A percentile compares a stretch with the other conserved stretches of the same genome.
These are phyloP conservation scores for Dryococelus australis DNA, from an alignment of 2,888 invertebrate genomes.

Conservation along the genomic window DNA sequence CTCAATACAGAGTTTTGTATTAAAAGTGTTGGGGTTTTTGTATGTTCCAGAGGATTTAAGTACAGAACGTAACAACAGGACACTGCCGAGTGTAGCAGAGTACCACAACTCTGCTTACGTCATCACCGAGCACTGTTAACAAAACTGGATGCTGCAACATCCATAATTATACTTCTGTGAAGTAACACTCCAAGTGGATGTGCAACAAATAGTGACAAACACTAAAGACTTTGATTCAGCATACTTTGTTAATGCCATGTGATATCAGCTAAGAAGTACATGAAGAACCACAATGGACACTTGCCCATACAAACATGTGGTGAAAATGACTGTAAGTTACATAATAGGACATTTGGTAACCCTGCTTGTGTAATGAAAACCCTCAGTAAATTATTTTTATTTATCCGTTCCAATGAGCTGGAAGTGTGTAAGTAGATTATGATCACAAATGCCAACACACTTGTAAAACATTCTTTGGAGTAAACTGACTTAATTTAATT, in stretches of 20 bases:
- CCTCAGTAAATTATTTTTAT: no score
- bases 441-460: no score
- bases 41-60: background rate
- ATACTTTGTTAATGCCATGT: background rate
- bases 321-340: no score
- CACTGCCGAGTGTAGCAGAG: background rate
- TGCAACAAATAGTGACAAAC: background rate
- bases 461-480: no score
- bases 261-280: background rate
- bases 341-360: no score
- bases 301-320: no score
- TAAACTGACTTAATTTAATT: no score
- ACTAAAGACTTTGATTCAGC: background rate
- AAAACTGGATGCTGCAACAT: background rate
- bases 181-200: background rate
- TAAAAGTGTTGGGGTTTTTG: background rate
- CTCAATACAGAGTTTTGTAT: no score
- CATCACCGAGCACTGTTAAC: background rate
- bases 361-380: no score
- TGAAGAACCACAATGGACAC: no score
- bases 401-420: no score
- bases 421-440: no score
- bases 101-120: background rate
- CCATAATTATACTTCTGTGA: background rate
- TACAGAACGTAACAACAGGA: background rate